Percentiles rank a stretch among this genome's conserved stretches.
Evolutionary conservation across 2,888 invertebrate genomes (phyloP).

Genomic region (Chromoteleia sp.): DNA sequence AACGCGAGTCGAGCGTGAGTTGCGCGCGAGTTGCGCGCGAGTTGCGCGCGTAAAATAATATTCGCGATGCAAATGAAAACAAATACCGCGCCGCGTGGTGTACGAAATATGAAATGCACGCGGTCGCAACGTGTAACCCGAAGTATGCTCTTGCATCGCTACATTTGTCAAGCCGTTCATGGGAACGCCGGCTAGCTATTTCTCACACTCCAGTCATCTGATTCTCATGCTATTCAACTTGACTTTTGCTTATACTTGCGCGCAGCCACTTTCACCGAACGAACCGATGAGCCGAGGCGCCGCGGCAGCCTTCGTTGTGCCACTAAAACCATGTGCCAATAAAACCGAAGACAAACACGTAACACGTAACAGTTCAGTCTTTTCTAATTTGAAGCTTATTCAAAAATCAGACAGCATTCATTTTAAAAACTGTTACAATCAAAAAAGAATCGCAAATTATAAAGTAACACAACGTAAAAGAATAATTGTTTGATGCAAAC

Average conservation of each 20-base stretch:
- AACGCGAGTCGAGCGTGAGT: too few relatives aligned
- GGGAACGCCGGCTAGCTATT: constrained; percentile 41
- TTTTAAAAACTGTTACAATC: too few relatives aligned
- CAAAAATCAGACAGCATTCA: too few relatives aligned
- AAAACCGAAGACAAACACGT: too few relatives aligned
- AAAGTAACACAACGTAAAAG: too few relatives aligned
- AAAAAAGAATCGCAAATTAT: too few relatives aligned
- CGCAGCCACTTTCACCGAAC: constrained; percentile 77
- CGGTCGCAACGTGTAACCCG: constrained; percentile 2
- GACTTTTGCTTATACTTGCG: constrained; percentile 80
- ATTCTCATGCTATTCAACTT: constrained; percentile 83
- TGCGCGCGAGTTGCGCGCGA: too few relatives aligned
- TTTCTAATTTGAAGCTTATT: too few relatives aligned
- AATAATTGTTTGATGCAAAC: too few relatives aligned
- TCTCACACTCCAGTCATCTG: constrained; percentile 63
- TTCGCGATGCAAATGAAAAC: constrained; percentile 18
- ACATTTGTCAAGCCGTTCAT: constrained; percentile 53
- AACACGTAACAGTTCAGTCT: too few relatives aligned
- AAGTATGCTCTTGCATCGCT: constrained; percentile 22
- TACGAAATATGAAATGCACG: constrained; percentile 6
- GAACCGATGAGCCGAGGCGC: constrained; percentile 34
- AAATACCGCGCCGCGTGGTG: neutral
- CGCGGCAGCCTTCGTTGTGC: constrained; percentile 15
- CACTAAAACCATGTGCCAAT: neutral
- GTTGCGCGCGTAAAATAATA: neutral